Conservation (phyloP, 2,888 invertebrate genomes). For the Leucophora obtusa region DNA sequence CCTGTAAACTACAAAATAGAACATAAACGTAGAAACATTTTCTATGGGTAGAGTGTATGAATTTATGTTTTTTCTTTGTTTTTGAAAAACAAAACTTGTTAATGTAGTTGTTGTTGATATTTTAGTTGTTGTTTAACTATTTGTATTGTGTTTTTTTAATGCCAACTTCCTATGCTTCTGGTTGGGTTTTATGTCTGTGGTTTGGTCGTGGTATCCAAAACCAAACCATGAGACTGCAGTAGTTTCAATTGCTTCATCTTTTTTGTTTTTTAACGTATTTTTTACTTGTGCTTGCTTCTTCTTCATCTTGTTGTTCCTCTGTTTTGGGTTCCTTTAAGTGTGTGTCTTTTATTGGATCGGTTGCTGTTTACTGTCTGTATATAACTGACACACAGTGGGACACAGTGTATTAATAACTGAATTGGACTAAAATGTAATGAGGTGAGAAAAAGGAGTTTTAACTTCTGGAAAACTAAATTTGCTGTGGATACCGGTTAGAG, state of each 20-base stretch:
- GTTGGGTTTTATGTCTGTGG: slow-evolving; percentile 22
- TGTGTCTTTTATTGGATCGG: slow-evolving; percentile 16
- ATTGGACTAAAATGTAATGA: too few relatives aligned
- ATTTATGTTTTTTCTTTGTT: slow-evolving; percentile 1
- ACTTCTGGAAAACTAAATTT: too few relatives aligned
- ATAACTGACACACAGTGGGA: not conserved
- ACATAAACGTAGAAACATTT: slow-evolving; percentile 14
- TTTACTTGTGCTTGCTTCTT: slow-evolving; percentile 27
- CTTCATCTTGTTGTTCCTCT: slow-evolving; percentile 10
- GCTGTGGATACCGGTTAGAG: too few relatives aligned
- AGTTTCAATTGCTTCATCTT: slow-evolving; percentile 20
- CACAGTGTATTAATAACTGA: not conserved
- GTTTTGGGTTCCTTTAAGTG: slow-evolving; percentile 30
- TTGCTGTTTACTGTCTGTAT: slow-evolving; percentile 16
- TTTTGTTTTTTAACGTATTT: slow-evolving; percentile 19
- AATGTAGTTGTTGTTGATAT: slow-evolving; percentile 22
- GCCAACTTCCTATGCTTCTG: slow-evolving; percentile 52
- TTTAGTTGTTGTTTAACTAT: slow-evolving; percentile 42
- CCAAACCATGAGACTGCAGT: slow-evolving; percentile 28
- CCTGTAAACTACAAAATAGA: slow-evolving; percentile 32
- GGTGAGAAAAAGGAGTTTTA: too few relatives aligned
- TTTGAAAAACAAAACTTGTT: slow-evolving; percentile 36
- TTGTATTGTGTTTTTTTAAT: slow-evolving; percentile 35
- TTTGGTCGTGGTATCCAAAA: slow-evolving; percentile 5
- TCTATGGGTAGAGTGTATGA: slow-evolving; percentile 10